These are phyloP conservation scores for Tetramorium simillimum DNA, from an alignment of 1,140 invertebrate genomes.

Conservation along the genomic window DNA sequence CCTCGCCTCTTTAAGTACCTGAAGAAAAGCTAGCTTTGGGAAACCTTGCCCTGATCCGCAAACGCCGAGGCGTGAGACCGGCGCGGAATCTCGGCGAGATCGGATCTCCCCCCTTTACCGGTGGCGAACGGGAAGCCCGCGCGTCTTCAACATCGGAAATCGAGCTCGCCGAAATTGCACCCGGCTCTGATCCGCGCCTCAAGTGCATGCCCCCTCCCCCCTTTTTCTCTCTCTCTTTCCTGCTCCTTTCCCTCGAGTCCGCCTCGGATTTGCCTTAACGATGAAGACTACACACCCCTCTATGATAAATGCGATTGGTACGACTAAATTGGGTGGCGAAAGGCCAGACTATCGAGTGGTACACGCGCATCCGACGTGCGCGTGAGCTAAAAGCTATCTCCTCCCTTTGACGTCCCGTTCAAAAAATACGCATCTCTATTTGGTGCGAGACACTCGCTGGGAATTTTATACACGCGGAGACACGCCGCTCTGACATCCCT, in stretches of 20 bases:
- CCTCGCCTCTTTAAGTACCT: slow-evolving; percentile 80
- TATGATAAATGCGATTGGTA: slow-evolving; percentile 85
- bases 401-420: slow-evolving; percentile 71
- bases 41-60: slow-evolving; percentile 72
- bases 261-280: slow-evolving; percentile 49
- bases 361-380: slow-evolving; percentile 25
- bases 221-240: slow-evolving; percentile 36
- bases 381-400: slow-evolving; percentile 64
- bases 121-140: background rate
- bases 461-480: slow-evolving; percentile 79
- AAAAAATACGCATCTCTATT: slow-evolving; percentile 83
- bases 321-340: slow-evolving; percentile 82
- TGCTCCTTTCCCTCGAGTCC: slow-evolving; percentile 59
- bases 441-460: slow-evolving; percentile 74
- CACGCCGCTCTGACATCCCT: slow-evolving; percentile 60
- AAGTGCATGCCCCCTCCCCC: background rate
- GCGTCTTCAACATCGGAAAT: background rate
- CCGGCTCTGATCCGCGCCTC: background rate
- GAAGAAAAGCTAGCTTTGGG: slow-evolving; percentile 82
- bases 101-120: background rate
- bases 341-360: slow-evolving; percentile 77
- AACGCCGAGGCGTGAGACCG: background rate
- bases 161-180: slow-evolving; percentile 30
- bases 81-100: background rate
- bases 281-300: slow-evolving; percentile 70